Evolutionary conservation across 2,113 vertebrate species (phyloP), one percentile per base, ranked within the genome.

Genomic region (Scortum barcoo): DNA sequence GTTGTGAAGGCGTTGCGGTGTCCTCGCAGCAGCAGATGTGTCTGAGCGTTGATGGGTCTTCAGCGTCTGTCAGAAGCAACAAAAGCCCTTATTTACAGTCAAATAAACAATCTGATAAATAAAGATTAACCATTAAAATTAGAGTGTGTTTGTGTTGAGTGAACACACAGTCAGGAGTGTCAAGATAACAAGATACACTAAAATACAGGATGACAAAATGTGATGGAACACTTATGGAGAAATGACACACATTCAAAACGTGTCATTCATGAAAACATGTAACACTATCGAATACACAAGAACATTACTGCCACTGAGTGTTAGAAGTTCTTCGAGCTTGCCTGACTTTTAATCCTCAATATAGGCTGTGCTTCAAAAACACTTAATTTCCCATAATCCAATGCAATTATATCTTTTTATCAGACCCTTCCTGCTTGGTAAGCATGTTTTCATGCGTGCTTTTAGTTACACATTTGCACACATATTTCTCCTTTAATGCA

Each of bases 1-100:
- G 68, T 3, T 14, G 57, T 2, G 50, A 36, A n/a, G 58, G 73
- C n/a, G 80, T 68, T 48, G 60, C 0, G 33, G 81, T 61, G 63
- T 84, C 48, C 67, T 60, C 22, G 12, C 73, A 72, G 78, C 81
- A 88, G 85, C 91, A 91, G 86, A 90, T 89, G 88, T 70, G 85
- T 76, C 80, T 79, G 66, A 84, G 60, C 54, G 38, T 80, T 79
- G 76, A 85, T 85, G 69, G 78, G 75, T 61, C 71, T 10, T 82
- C 48, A 48, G 78, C 33, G 51, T 86, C 86, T 90, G 89, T 85
- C 36, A 60, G n/a, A 67, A 60, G 54, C 46, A 57, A 81, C 89
- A 88, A 83, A 90, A 74, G 60, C 19, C 7, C 42, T 74, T n/a
- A 13, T 82, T 87, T 67, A n/a, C 61, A 68, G 68, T 56, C 74